phyloP scores from a whole-genome alignment of 2,888 invertebrate genomes.

The Diarsia brunnea region DNA sequence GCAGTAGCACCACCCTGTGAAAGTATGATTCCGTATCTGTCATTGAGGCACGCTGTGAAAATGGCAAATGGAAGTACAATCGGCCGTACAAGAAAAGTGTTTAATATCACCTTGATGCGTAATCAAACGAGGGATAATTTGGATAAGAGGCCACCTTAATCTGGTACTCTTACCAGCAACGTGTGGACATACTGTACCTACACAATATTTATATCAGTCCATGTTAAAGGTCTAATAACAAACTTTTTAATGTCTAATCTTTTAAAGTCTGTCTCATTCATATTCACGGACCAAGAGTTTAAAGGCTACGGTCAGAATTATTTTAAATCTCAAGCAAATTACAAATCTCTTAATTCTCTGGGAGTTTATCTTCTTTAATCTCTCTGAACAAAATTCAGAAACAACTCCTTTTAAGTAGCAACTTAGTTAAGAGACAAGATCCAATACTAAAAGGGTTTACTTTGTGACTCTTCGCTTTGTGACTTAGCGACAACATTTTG shows the following conservation, averaged over 20 bases:
- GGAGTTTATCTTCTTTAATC: conserved; percentile 77
- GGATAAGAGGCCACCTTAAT: not conserved
- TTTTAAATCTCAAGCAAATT: conserved; percentile 68
- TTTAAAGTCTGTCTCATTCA: conserved; percentile 32
- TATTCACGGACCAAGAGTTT: conserved; percentile 37
- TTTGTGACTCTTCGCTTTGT: conserved; percentile 66
- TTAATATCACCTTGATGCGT: not conserved
- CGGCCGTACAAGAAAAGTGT: not conserved
- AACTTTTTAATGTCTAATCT: conserved; percentile 33
- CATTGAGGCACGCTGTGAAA: not conserved
- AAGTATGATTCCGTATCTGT: not conserved
- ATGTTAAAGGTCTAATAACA: conserved; percentile 1
- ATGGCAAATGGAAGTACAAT: not conserved
- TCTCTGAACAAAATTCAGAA: conserved; percentile 73
- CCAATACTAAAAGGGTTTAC: conserved; percentile 72
- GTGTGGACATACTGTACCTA: not conserved
- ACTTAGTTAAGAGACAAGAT: conserved; percentile 75
- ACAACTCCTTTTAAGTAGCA: conserved; percentile 76
- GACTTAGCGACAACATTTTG: conserved; percentile 59
- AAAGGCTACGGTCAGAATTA: conserved; percentile 50
- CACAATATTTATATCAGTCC: not conserved
- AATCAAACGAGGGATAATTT: not conserved
- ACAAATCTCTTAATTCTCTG: conserved; percentile 73
- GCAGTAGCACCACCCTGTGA: not conserved
- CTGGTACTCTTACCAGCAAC: not conserved